These are phyloP conservation scores for Drosophila sordidapex DNA, from an alignment of 2,888 invertebrate species.

Conservation along the genomic window DNA sequence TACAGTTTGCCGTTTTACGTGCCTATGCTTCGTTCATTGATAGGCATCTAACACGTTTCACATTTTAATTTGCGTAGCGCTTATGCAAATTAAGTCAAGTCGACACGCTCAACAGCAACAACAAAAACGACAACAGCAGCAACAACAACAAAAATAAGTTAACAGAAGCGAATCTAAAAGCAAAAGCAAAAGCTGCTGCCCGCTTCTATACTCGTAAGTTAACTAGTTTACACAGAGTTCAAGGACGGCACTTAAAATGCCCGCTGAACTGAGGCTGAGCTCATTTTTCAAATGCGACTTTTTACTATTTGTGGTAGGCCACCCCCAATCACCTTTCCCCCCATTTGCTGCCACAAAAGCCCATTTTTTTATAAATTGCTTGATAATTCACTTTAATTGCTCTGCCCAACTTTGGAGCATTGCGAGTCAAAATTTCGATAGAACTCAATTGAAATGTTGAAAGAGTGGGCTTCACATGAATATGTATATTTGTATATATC, in stretches of 20 bases:
- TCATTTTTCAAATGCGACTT: constrained; percentile 17
- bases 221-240: constrained; percentile 46
- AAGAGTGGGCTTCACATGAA: not conserved
- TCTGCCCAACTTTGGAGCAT: constrained; percentile 1
- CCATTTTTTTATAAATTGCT: constrained; percentile 21
- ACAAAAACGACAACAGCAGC: constrained; percentile 8
- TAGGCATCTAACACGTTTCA: constrained; percentile 76
- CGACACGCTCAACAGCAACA: constrained; percentile 49
- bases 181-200: constrained; percentile 18
- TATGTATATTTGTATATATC: not conserved
- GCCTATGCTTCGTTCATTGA: constrained; percentile 60
- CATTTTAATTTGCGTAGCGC: constrained; percentile 70
- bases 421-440: constrained; percentile 4
- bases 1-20: constrained; percentile 35
- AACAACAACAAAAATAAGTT: constrained; percentile 31
- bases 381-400: constrained; percentile 42
- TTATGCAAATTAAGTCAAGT: constrained; percentile 67
- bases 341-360: not conserved
- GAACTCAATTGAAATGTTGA: constrained; percentile 30
- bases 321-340: not conserved
- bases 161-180: constrained; percentile 28
- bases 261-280: constrained; percentile 16
- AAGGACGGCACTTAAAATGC: constrained; percentile 47
- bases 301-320: constrained; percentile 1
- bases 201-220: constrained; percentile 27